A percentile compares a stretch with the other conserved stretches of the same genome.
Evolutionary conservation across 2,113 vertebrate species (phyloP).

Genomic region (Vimba vimba): DNA sequence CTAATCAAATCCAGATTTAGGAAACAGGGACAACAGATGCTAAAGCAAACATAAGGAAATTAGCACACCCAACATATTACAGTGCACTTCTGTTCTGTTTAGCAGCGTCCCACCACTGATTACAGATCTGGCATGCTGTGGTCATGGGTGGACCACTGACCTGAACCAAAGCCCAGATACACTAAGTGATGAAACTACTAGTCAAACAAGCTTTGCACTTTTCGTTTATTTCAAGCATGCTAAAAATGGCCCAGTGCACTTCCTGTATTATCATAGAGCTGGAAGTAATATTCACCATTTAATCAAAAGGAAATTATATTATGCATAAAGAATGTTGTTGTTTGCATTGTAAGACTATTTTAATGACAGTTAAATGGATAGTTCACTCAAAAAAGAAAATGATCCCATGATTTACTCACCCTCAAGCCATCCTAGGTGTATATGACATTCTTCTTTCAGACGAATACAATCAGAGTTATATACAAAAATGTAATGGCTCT

Average conservation of each 20-base stretch:
- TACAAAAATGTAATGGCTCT: too few species aligned
- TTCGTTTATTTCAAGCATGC: not conserved
- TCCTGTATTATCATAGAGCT: too few species aligned
- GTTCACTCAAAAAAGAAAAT: too few species aligned
- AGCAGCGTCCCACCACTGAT: slow-evolving; percentile 45
- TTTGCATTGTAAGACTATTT: not conserved
- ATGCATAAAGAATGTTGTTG: not conserved
- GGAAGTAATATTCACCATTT: too few species aligned
- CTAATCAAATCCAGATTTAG: slow-evolving; percentile 58
- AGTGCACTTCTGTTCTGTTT: slow-evolving; percentile 40
- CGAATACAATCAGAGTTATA: too few species aligned
- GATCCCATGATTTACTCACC: too few species aligned
- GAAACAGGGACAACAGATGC: slow-evolving; percentile 29
- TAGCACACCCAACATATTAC: slow-evolving; percentile 41
- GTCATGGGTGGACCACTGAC: slow-evolving; percentile 32
- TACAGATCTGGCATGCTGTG: slow-evolving; percentile 47
- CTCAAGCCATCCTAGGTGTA: too few species aligned
- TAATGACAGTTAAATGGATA: too few species aligned
- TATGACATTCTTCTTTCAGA: too few species aligned
- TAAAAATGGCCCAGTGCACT: slow-evolving; percentile 3
- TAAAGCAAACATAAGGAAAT: slow-evolving; percentile 46
- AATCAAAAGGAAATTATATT: too few species aligned
- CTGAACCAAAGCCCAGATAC: slow-evolving; percentile 13
- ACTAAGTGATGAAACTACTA: slow-evolving; percentile 24
- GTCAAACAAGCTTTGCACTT: not conserved